phyloP scores from a whole-genome alignment of 2,113 vertebrate genomes.

The Albula goreensis region DNA sequence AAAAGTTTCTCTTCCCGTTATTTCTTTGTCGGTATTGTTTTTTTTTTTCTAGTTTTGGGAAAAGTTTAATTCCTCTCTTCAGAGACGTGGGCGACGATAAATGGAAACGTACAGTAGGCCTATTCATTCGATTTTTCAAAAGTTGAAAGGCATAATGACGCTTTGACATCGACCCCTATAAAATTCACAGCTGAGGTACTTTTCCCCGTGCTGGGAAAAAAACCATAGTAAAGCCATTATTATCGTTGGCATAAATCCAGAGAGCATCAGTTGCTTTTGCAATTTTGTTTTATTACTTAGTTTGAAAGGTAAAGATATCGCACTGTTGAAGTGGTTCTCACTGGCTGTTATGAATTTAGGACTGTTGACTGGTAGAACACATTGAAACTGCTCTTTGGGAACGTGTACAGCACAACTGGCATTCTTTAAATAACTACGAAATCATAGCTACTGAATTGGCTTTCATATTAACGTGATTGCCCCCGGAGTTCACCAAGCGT shows the following conservation, averaged over 20 bases:
- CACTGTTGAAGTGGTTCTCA: neutral
- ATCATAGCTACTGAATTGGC: neutral
- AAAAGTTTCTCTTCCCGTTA: neutral
- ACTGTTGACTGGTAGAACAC: neutral
- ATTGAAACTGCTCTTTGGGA: neutral
- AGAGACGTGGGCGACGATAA: slow-evolving; percentile 1
- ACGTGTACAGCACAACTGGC: neutral
- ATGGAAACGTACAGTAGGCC: slow-evolving; percentile 5
- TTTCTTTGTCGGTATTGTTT: neutral
- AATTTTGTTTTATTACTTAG: neutral
- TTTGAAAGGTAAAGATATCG: neutral
- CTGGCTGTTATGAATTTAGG: neutral
- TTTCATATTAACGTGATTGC: neutral
- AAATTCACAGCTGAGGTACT: slow-evolving; percentile 2
- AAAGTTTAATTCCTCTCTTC: neutral
- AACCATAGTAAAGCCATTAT: neutral
- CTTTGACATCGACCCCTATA: slow-evolving; percentile 1
- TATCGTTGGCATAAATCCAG: slow-evolving; percentile 5
- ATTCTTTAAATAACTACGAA: neutral
- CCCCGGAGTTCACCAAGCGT: no score
- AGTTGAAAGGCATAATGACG: slow-evolving; percentile 1
- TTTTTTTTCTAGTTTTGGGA: neutral
- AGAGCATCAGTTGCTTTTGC: neutral
- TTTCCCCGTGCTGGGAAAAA: slow-evolving; percentile 7
- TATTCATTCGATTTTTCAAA: neutral